Evolutionary conservation across 2,888 invertebrate species (phyloP), one percentile per base, ranked within the genome.

Genomic region (Campopleginae sp.): DNA sequence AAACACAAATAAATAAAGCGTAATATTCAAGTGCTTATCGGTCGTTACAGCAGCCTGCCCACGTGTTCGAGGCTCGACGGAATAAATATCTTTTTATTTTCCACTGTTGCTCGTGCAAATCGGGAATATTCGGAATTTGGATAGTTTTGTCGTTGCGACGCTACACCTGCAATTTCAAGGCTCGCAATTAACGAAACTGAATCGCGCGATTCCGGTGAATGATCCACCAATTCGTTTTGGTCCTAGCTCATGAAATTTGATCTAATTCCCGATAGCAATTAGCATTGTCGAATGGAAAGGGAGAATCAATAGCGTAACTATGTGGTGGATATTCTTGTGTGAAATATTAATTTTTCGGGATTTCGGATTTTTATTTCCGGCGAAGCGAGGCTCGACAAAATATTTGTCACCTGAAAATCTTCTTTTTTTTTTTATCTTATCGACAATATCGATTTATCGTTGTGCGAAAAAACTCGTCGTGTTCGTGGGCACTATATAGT

Each of bases 391-490:
- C 72, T 84, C 63, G 63, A 63, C 74, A 19, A 78, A 84, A 84
- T n/a, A n/a, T n/a, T n/a, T 63, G 72, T 81, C 80, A 74, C 27
- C 61, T 70, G 19, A 51, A 48, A 31, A 44, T 68, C 33, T 72
- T 54, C 38, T 12, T 83, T 51, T 72, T 51, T 46, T 58, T 46
- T n/a, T 58, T 42, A 42, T 51, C 23, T 68, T 33, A 38, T 68
- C 72, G 48, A 14, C 72, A 65, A 42, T 72, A 48, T 68, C 68
- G 74, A 54, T 74, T 68, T n/a, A n/a, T n/a, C 84, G 80, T 77
- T 77, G 68, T 80, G 63, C 72, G 58, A 54, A n/a, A n/a, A n/a
- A n/a, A 80, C 74, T 61, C 77, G 58, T 71, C 74, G 51, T 6
- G 48, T 71, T 77, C 80, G 42, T 48, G 61, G 42, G 14, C 44